Base-by-base conservation (phyloP, 2,113 vertebrate genomes). In the Cynoglossus semilaevis region DNA sequence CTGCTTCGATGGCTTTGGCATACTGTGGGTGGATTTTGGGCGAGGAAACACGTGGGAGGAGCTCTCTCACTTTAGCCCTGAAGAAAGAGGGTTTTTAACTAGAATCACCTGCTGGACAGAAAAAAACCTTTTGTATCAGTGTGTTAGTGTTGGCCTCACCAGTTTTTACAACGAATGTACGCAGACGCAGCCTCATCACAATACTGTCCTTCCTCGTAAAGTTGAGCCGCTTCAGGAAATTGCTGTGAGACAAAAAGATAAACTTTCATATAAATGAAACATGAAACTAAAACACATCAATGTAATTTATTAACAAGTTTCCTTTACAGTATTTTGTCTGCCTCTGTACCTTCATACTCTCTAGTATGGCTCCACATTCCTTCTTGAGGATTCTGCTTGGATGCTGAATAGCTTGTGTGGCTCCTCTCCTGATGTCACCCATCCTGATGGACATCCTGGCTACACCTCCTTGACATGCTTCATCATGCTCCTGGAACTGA, bases 121-220 rank as follows among this genome's bases (percentile, higher is more conserved):
- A 2, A 41, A 22, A 40, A 52, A 37, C 36, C 1, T 2, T 50
- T 9, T 35, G 14, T 51, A 5, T 51, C 0, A 18, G 13, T 55
- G 38, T 8, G 22, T 19, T 35, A 15, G 15, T 9, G 13, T 54
- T 40, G 11, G 11, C 16, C 93, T 93, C 90, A 99, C 97, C 97
- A 99, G 80, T 99, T 99, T 85, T 99, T 99, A 87, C 93, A 97
- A 46, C 96, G 94, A 68, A 98, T 98, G 77, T 97, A 98, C 13
- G 99, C 94, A 0, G 94, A 95, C 1, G 97, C 96, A 40, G 96
- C 96, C 84, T 97, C 97, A 86, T 98, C 97, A 13, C 94, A 94
- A 77, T 96, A 98, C 41, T 94, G 94, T 13, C 97, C 96, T 60
- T 95, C 97, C 67, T 99, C 97, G 80, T 96, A 99, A 2, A 99